Conservation (phyloP, 2,113 vertebrate genomes). For the Marmota flaviventris region DNA sequence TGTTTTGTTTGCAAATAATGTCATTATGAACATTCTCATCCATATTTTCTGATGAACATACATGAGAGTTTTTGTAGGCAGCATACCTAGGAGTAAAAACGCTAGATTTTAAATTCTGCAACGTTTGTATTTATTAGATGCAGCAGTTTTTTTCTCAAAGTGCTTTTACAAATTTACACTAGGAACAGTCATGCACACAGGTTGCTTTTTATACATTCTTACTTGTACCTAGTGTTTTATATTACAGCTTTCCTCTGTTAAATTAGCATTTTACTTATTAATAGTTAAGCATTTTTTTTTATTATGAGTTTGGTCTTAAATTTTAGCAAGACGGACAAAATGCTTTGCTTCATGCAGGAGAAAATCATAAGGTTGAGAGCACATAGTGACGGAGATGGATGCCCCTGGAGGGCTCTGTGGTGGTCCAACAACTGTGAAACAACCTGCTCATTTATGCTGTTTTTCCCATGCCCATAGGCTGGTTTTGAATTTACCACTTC, state of each 20-base stretch:
- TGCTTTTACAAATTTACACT: neutral
- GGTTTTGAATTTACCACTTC: neutral
- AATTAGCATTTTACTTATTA: neutral
- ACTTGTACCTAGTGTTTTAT: neutral
- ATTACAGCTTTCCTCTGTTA: neutral
- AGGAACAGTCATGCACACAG: neutral
- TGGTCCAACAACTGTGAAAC: too few species aligned
- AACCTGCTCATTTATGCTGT: neutral
- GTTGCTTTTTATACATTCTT: neutral
- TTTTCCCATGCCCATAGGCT: neutral
- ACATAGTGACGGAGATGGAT: neutral
- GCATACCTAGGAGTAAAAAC: neutral
- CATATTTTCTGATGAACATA: neutral
- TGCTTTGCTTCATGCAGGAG: neutral
- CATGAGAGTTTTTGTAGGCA: neutral
- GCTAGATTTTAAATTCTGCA: neutral
- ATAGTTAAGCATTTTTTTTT: neutral
- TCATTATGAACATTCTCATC: neutral
- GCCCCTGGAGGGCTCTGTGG: neutral
- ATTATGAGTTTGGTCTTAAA: neutral
- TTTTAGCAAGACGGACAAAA: neutral
- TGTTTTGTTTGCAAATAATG: neutral
- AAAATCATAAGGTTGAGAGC: neutral
- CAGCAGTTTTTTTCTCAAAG: neutral
- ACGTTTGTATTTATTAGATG: neutral